Evolutionary conservation across 2,888 invertebrate genomes (phyloP), one percentile per base, ranked within the genome.

Genomic region (Sylvicola fuscatus): DNA sequence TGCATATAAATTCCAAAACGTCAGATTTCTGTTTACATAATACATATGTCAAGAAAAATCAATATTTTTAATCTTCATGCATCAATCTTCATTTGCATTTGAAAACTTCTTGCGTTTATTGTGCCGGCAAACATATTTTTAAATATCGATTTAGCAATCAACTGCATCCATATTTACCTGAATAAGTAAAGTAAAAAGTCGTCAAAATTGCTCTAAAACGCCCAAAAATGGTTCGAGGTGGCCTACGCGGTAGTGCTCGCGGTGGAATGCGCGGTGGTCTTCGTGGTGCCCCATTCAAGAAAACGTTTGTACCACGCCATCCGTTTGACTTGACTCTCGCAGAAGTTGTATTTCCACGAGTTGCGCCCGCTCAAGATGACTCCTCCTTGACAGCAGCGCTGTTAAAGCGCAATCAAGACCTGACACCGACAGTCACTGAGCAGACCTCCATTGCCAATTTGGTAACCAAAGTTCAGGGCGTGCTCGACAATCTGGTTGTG

Each of bases 391-490:
- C 87, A 13, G 73, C 79, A 76, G 90, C 90, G 0, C 64, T 97
- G 1, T 61, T 97, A 32, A 93, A 95, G 54, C 69, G 93, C 27
- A 92, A 93, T 51, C 68, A 78, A 16, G 93, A 97, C 53, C 66
- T 98, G 39, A 86, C 87, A 33, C 95, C 95, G 0, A 73, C 86
- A 0, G 72, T 90, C 0, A 70, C 76, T 2, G 95, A 97, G 49
- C 90, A 93, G 58, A 80, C 90, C 0, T 79, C 90, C 0, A 82
- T 97, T 36, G 70, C 87, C 21, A 90, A 87, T 58, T 68, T 98
- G 13, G 87, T 95, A 26, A 89, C 90, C 1, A 92, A 93, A 59
- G 74, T 97, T n/a, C 90, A 92, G 54, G 76, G 79, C 1, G 89
- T 92, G 16, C 62, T 97, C 37, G 97, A 97, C 53, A 92, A 87